Evolutionary conservation across 2,797 vertebrate genomes (phyloP).

Genomic region (Fistularia tabacaria): DNA sequence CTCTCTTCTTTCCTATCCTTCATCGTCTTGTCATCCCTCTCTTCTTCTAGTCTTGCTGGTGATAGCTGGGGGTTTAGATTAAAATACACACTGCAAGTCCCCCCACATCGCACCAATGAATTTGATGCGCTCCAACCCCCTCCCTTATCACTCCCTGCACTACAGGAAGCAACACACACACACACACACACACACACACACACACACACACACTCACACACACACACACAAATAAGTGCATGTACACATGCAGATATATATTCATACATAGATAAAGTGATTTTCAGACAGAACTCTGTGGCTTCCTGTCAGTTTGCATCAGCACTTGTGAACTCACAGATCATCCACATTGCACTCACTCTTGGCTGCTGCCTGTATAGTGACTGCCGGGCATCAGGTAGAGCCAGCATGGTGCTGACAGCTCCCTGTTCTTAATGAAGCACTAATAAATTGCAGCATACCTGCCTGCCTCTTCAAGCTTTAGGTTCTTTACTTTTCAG

Average conservation of each 20-base stretch:
- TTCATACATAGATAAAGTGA: too few relatives aligned
- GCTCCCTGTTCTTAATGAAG: slow-evolving; percentile 68
- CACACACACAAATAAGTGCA: neutral
- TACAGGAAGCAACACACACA: slow-evolving; percentile 40
- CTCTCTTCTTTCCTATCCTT: neutral
- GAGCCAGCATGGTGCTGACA: slow-evolving; percentile 59
- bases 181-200: slow-evolving; percentile 9
- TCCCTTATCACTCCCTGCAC: slow-evolving; percentile 40
- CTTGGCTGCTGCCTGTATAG: slow-evolving; percentile 17
- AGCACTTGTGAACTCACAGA: slow-evolving; percentile 17
- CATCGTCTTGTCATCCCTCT: slow-evolving; percentile 8
- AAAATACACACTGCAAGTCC: slow-evolving; percentile 50
- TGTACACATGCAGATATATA: too few relatives aligned
- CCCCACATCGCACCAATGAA: slow-evolving; percentile 60
- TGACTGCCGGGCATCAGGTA: slow-evolving; percentile 47
- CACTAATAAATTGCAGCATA: slow-evolving; percentile 73
- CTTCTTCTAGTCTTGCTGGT: slow-evolving; percentile 29
- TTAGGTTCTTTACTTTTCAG: too few relatives aligned
- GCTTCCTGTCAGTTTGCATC: slow-evolving; percentile 6
- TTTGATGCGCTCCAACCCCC: slow-evolving; percentile 66
- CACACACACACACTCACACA: slow-evolving; percentile 13
- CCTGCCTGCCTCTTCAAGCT: too few relatives aligned
- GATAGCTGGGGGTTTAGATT: slow-evolving; percentile 46
- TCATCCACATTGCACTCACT: slow-evolving; percentile 5
- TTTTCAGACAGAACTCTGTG: slow-evolving; percentile 32